These are phyloP conservation scores for Cygnus atratus DNA, from an alignment of 2,113 vertebrate species.

Conservation along the genomic window DNA sequence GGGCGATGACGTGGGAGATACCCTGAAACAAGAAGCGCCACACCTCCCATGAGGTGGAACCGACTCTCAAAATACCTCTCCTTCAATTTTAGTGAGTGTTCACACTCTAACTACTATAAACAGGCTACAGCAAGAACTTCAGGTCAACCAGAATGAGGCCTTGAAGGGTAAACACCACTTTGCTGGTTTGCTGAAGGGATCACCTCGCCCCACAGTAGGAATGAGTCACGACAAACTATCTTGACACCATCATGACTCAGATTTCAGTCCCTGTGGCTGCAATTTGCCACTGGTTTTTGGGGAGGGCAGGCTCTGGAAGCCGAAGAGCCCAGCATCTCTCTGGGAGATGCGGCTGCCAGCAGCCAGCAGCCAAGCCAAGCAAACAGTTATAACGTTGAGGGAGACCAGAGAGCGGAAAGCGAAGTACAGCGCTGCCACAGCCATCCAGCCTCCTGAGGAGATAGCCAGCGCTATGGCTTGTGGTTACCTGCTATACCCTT, in stretches of 20 bases:
- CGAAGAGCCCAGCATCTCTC: neutral
- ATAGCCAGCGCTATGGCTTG: conserved; percentile 55
- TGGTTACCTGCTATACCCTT: conserved; percentile 62
- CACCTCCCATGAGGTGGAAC: neutral
- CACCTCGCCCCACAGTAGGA: neutral
- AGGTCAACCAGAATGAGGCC: neutral
- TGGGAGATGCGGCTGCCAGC: neutral
- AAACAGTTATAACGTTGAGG: conserved; percentile 16
- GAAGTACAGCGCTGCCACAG: neutral
- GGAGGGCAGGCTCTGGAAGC: neutral
- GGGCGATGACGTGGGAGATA: neutral
- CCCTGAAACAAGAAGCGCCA: neutral
- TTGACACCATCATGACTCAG: accelerated
- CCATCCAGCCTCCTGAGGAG: neutral
- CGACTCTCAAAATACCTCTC: neutral
- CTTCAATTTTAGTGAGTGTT: neutral
- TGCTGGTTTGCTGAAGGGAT: neutral
- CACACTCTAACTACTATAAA: neutral
- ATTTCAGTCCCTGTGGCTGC: neutral
- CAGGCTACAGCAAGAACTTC: neutral
- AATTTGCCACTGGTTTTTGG: neutral
- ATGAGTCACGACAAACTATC: accelerated
- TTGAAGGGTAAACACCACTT: neutral
- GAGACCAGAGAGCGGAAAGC: conserved; percentile 2
- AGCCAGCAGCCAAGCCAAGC: conserved; percentile 55